Base-by-base conservation (phyloP, 2,797 vertebrate genomes). In the Antennarius maculatus region DNA sequence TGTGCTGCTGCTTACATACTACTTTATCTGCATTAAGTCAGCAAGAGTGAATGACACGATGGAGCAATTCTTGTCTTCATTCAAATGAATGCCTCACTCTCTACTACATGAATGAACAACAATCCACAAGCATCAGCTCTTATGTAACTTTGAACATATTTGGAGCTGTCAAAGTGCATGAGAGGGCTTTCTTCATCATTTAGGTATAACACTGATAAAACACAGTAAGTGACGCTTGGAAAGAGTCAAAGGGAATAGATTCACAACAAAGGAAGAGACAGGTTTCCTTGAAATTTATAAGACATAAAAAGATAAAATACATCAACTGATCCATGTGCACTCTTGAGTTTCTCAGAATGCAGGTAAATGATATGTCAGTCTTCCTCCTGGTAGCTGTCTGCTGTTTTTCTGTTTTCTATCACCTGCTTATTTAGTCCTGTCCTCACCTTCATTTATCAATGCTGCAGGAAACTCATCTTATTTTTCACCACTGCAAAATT, bases 401-500 rank as follows among this genome's bases (percentile, higher is more conserved):
- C 49, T 77, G 37, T 39, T 9, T 39, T 39, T 39, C 45, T 41
- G 42, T 62, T 82, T 69, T 66, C 70, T 48, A 61, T 75, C 42
- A 41, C 37, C 54, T 42, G 71, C 66, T 84, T 74, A 81, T 86
- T 81, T 81, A 68, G 59, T 54, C 68, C 65, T 57, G 66, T 76
- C 80, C 65, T 85, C 77, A 76, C 79, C 81, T 88, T 69, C 71
- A 81, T 88, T 79, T 81, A 74, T 84, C 85, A 74, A 51, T 7
- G 54, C 65, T 66, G 69, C 55, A 80, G 77, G 72, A 88, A 85
- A 85, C 65, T 62, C 67, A 80, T 87, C 77, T 86, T 78, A 80
- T 83, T 83, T 81, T 83, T 82, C 81, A 82, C 76, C 55, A 59
- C 69, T 66, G 76, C 70, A 79, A 84, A 86, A 87, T 77, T 73